Base-by-base conservation (phyloP, 2,888 invertebrate species). In the Gisinianus flammeolus region DNA sequence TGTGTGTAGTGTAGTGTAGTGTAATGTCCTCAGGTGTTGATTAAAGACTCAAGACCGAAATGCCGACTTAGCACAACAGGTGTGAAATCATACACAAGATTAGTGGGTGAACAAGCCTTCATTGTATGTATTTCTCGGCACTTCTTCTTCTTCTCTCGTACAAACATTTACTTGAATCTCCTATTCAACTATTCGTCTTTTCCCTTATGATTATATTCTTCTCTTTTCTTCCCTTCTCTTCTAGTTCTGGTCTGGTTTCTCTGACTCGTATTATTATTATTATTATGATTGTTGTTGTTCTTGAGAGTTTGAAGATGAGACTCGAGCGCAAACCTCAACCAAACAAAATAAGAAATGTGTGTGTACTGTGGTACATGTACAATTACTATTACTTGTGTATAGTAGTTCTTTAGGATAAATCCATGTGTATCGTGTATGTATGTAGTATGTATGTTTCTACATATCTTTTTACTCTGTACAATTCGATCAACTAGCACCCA, bases 11-110 rank as follows among this genome's bases (percentile, higher is more conserved):
- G 22, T 22, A 24, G 22, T 3, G 22, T 58, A 22, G 44, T 58
- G 8, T n/a, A 58, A 79, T 81, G 80, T 83, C 84, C 83, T 79
- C 76, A 83, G 83, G 83, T 83, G 84, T 83, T 83, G 84, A 84
- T 84, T 83, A 84, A 83, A 84, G 83, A n/a, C n/a, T n/a, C n/a
- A n/a, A 82, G 81, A 80, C 79, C 82, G 79, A 80, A 82, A 82
- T 80, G 82, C 83, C 84, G 83, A 82, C 81, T 82, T 83, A 35
- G 82, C 83, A 81, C 83, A 83, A 82, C 83, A 83, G 84, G 83
- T 84, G 78, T 79, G 66, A 71, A 79, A 79, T 74, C 78, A 74
- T 77, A 73, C 68, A 54, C 79, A 75, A 79, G 76, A 74, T 74
- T 74, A 74, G 74, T 74, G 73, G 73, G 73, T 74, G 73, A 74